phyloP scores from a whole-genome alignment of 35 echinoderm and acorn worm species.

The Chiridota heheva region DNA sequence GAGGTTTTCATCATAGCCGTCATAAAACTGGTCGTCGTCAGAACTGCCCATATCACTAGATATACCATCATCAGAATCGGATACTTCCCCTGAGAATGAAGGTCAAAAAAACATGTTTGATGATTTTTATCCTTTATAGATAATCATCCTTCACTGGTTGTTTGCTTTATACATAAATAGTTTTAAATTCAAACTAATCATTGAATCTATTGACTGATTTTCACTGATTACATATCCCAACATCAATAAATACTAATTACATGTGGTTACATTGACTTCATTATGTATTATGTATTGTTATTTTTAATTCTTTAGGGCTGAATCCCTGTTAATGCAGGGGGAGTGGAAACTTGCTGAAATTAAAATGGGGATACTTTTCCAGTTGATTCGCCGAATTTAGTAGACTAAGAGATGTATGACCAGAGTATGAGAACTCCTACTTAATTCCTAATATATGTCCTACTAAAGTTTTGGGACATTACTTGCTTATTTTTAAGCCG shows the following conservation, averaged over 20 bases:
- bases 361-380: no score
- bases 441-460: no score
- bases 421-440: no score
- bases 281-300: no score
- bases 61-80: constrained; percentile 71
- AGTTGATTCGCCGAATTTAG: no score
- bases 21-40: constrained; percentile 76
- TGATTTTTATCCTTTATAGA: background rate
- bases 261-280: background rate
- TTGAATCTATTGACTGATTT: background rate
- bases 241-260: background rate
- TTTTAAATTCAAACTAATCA: background rate
- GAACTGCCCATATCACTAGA: constrained; percentile 53
- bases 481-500: no score
- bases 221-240: background rate
- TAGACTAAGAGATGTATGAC: no score
- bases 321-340: no score
- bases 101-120: no score
- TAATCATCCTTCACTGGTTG: background rate
- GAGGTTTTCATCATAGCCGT: constrained; percentile 90
- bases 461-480: no score
- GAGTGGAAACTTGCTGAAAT: no score
- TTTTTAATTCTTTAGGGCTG: no score
- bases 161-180: background rate
- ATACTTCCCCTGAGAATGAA: constrained; percentile 79